These are phyloP conservation scores for Pammene fasciana DNA, from an alignment of 2,888 invertebrate species.

Conservation along the genomic window DNA sequence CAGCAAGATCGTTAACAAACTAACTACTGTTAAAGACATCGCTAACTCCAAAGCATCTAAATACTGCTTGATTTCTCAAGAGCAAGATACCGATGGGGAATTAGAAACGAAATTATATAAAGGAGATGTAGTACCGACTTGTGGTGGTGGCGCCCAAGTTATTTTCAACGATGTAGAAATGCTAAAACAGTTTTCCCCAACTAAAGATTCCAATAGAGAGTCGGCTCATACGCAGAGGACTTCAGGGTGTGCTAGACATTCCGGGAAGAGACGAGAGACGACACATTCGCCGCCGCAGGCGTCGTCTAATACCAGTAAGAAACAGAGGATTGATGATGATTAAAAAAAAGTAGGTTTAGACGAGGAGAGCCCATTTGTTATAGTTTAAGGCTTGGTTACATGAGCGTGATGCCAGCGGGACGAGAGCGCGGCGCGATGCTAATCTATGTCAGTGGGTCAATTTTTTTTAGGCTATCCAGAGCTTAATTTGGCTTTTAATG, in stretches of 20 bases:
- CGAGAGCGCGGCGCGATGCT: no score
- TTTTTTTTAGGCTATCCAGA: no score
- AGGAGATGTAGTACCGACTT: constrained; percentile 96
- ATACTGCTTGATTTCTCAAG: constrained; percentile 96
- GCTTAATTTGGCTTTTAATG: no score
- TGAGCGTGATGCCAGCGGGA: no score
- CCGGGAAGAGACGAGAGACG: constrained; percentile 72
- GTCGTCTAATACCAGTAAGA: constrained; percentile 75
- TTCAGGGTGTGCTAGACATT: constrained; percentile 69
- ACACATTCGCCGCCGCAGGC: constrained; percentile 72
- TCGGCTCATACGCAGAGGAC: constrained; percentile 55
- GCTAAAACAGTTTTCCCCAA: constrained; percentile 91
- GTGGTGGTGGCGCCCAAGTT: constrained; percentile 97
- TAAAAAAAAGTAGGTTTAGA: constrained; percentile 43
- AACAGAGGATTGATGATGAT: constrained; percentile 73
- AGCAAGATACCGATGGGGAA: constrained; percentile 95
- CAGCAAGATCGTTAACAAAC: constrained; percentile 91
- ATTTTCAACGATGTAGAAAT: constrained; percentile 97
- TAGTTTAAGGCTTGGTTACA: no score
- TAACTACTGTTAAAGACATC: constrained; percentile 91
- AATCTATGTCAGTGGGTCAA: no score
- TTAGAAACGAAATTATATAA: constrained; percentile 96
- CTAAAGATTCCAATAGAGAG: constrained; percentile 60
- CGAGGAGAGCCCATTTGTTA: no score
- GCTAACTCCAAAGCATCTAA: constrained; percentile 88